Conservation (phyloP, 2,888 invertebrate genomes). For the Dorcus parallelipipedus region DNA sequence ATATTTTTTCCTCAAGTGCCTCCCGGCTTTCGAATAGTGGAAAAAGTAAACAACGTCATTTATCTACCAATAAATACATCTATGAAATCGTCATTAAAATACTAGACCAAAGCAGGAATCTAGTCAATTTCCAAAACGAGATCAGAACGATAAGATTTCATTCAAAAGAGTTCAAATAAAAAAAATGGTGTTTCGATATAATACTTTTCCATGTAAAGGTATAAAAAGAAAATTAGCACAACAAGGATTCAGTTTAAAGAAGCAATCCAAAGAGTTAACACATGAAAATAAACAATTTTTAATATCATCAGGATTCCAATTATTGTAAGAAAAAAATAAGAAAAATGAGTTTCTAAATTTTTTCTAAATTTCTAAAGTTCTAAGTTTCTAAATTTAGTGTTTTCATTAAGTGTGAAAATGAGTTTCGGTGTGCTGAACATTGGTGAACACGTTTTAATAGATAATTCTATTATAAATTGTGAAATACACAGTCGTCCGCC, state of each 20-base stretch:
- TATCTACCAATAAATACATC: too few species aligned
- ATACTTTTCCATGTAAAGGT: neutral
- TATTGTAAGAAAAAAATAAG: neutral
- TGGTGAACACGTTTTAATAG: slow-evolving; percentile 16
- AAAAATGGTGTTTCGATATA: too few species aligned
- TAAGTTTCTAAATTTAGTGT: too few species aligned
- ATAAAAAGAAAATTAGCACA: neutral
- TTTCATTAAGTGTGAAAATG: too few species aligned
- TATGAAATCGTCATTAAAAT: slow-evolving; percentile 32
- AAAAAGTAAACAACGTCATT: too few species aligned
- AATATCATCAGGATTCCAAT: neutral
- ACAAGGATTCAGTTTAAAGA: neutral
- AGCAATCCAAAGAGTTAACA: neutral
- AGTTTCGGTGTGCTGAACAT: slow-evolving; percentile 19
- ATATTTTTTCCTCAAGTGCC: too few species aligned
- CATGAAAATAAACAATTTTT: neutral
- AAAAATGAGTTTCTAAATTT: too few species aligned
- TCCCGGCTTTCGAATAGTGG: too few species aligned
- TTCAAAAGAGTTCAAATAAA: slow-evolving; percentile 7
- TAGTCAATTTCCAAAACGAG: slow-evolving; percentile 38
- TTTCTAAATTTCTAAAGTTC: too few species aligned
- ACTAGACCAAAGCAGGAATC: slow-evolving; percentile 33
- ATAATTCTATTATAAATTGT: slow-evolving; percentile 25
- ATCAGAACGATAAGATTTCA: slow-evolving; percentile 30
- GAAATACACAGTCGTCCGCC: slow-evolving; percentile 31